These are phyloP conservation scores for Falco concolor DNA, from an alignment of 2,797 vertebrate species.

Conservation along the genomic window DNA sequence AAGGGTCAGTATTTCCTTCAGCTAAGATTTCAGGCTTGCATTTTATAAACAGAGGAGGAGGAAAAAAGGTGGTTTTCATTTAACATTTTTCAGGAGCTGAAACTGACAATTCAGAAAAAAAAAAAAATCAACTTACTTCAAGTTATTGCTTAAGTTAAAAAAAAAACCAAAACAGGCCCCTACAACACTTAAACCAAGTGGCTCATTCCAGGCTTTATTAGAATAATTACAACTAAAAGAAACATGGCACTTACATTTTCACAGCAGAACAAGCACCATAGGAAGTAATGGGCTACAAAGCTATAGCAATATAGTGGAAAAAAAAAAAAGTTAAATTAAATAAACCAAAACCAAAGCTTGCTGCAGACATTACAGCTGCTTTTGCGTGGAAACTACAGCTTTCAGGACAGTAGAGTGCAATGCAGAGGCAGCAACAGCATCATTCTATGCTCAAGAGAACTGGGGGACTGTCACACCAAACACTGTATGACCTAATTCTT, in stretches of 20 bases:
- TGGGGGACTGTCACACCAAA: neutral
- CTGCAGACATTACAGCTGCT: slow-evolving; percentile 23
- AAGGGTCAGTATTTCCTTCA: neutral
- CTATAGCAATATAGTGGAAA: slow-evolving; percentile 21
- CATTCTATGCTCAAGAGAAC: slow-evolving; percentile 11
- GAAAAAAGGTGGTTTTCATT: neutral
- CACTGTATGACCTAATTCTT: neutral
- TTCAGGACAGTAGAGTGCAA: slow-evolving; percentile 47
- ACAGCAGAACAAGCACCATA: slow-evolving; percentile 19
- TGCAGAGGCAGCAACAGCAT: slow-evolving; percentile 19
- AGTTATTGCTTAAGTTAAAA: neutral
- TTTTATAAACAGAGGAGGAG: neutral
- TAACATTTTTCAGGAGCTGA: neutral
- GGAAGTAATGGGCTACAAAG: slow-evolving; percentile 12
- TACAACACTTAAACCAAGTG: slow-evolving; percentile 15
- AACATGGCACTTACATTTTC: slow-evolving; percentile 62
- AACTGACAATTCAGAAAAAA: neutral
- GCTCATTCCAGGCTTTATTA: slow-evolving; percentile 71
- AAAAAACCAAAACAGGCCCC: neutral
- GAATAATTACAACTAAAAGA: slow-evolving; percentile 67
- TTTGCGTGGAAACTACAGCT: slow-evolving; percentile 24
- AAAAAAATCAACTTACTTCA: neutral
- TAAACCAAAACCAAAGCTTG: slow-evolving; percentile 52
- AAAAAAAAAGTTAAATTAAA: slow-evolving; percentile 10
- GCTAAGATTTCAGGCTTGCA: neutral